Percentiles rank a stretch among this genome's conserved stretches.
Evolutionary conservation across 2,113 vertebrate genomes (phyloP).

Genomic region (Sylvilagus bachmani): DNA sequence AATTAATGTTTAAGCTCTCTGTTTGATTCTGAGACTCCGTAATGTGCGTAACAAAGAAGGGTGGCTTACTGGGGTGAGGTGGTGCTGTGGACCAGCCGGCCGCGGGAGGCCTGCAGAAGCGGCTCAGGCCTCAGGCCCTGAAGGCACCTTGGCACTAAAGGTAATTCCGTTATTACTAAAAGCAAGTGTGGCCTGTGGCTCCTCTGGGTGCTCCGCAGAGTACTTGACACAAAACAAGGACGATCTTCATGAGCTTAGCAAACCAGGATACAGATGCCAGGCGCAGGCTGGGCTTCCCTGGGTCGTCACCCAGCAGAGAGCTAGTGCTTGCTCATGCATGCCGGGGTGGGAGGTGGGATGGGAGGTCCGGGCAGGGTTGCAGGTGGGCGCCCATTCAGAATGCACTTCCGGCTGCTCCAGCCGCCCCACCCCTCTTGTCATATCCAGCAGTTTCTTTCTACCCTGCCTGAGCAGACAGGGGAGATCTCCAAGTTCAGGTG

Average conservation of each 20-base stretch:
- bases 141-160: not conserved
- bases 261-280: not conserved
- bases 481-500: not conserved
- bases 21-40: not conserved
- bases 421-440: not conserved
- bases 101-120: not conserved
- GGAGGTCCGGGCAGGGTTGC: not conserved
- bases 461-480: too few relatives aligned
- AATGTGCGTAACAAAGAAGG: slow-evolving; percentile 53
- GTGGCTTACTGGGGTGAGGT: not conserved
- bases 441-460: not conserved
- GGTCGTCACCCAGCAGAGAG: not conserved
- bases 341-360: not conserved
- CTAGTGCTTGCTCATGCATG: not conserved
- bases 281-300: not conserved
- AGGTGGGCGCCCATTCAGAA: fast-evolving
- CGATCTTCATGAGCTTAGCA: not conserved
- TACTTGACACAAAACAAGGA: not conserved
- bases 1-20: slow-evolving; percentile 73
- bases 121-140: not conserved
- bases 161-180: not conserved
- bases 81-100: not conserved
- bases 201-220: not conserved
- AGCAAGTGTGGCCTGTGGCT: not conserved
- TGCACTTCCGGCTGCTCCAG: not conserved